Percentiles rank a stretch among this genome's conserved stretches.
phyloP scores from a whole-genome alignment of 2,113 vertebrate genomes.

The Lipophrys pholis region DNA sequence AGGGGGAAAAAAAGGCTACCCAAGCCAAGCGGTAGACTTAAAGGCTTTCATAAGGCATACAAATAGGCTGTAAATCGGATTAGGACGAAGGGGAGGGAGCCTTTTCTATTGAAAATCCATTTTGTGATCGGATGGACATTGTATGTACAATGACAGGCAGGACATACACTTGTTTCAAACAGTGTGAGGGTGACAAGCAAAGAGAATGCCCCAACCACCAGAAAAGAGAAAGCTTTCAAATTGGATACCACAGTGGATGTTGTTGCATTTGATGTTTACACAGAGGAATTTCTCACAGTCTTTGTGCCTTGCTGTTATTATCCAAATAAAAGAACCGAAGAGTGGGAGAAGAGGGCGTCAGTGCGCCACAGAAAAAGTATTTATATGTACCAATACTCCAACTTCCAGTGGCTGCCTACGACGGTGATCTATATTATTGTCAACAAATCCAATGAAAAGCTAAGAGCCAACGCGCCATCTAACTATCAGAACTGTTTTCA shows the following conservation, averaged over 20 bases:
- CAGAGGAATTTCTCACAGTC: slow-evolving; percentile 23
- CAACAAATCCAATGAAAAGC: slow-evolving; percentile 6
- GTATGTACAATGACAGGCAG: slow-evolving; percentile 59
- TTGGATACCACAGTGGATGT: slow-evolving; percentile 37
- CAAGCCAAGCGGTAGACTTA: slow-evolving; percentile 63
- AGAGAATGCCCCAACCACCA: slow-evolving; percentile 40
- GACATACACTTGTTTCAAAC: slow-evolving; percentile 52
- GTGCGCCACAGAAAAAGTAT: slow-evolving; percentile 16
- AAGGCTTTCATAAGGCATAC: slow-evolving; percentile 69
- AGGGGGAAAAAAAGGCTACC: slow-evolving; percentile 24
- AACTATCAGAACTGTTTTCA: not conserved
- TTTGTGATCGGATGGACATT: slow-evolving; percentile 64
- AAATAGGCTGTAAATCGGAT: slow-evolving; percentile 75
- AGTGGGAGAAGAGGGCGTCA: not conserved
- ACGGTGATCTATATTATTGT: not conserved
- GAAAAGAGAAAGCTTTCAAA: slow-evolving; percentile 36
- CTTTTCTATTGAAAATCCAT: slow-evolving; percentile 62
- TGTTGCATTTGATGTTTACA: slow-evolving; percentile 29
- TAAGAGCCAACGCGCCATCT: not conserved
- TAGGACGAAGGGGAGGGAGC: slow-evolving; percentile 53
- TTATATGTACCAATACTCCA: slow-evolving; percentile 3
- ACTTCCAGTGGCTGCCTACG: slow-evolving; percentile 10
- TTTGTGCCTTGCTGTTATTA: slow-evolving; percentile 33
- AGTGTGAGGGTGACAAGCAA: slow-evolving; percentile 44
- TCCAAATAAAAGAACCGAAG: slow-evolving; percentile 21